Base-by-base conservation (phyloP, 2,888 invertebrate genomes). In the Linnaemya vulpina region DNA sequence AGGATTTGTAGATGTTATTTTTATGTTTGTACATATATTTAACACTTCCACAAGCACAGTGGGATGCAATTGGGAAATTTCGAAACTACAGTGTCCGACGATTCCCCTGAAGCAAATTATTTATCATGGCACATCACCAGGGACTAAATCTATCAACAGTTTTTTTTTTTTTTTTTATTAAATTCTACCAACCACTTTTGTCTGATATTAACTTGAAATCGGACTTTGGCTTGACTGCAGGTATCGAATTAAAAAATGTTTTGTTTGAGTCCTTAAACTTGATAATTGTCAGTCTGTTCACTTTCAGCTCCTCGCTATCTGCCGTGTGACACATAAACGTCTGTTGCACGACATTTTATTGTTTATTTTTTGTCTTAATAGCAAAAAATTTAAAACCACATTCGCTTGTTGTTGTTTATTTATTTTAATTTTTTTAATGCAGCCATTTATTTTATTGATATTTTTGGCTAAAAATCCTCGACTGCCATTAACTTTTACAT, bases 401-500 rank as follows among this genome's bases (percentile, higher is more conserved):
- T 51, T 62, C 35, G 17, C 46, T 11, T 5, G 35, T 11, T 71
- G 17, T 65, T 11, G 8, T 30, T 51, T 11, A 35, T 67, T 40
- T 53, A 11, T 51, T 17, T 51, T 3, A 3, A 25, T 43, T 58
- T 38, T 53, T 80, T 74, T 70, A 70, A 82, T 76, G 76, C 70
- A 46, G 11, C 5, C 20, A 70, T 76, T 76, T 82, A 46, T 38
- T 71, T 15, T 51, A 53, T 76, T 55, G 35, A 75, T 53, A 3
- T 63, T 70, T 77, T 65, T 60, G 4, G 15, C 15, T 49, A 15
- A 62, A 71, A 51, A 30, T 55, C 11, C 43, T 51, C 40, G 35
- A 60, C 71, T 46, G 49, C 20, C 67, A 78, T 68, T 68, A 67
- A 65, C 55, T 58, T 74, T 78, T 74, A 68, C 20, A 15, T 70